A percentile compares a stretch with the other conserved stretches of the same genome.
These are phyloP conservation scores for Zosterops hypoxanthus DNA, from an alignment of 2,113 vertebrate species.

Conservation along the genomic window DNA sequence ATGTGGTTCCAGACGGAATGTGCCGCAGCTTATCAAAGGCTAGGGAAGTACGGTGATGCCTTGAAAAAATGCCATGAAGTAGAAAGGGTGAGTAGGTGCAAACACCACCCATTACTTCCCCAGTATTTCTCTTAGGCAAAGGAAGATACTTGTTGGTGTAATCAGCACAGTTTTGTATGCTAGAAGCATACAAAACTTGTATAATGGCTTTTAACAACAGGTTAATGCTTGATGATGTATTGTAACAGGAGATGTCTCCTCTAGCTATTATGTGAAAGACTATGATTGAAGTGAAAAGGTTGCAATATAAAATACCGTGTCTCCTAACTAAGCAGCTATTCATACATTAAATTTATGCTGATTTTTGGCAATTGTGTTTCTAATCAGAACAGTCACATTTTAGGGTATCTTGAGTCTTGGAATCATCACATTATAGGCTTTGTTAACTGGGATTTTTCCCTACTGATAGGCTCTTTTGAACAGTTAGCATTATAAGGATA, in stretches of 20 bases:
- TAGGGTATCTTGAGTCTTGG: neutral
- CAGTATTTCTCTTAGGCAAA: neutral
- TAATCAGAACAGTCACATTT: neutral
- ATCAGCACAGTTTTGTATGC: neutral
- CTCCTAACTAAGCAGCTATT: neutral
- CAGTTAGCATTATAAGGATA: neutral
- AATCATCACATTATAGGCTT: neutral
- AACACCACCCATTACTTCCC: neutral
- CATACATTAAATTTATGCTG: neutral
- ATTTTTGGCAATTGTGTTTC: neutral
- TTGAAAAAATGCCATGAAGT: constrained; percentile 81
- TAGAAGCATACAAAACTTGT: neutral
- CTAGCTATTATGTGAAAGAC: neutral
- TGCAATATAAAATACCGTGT: neutral
- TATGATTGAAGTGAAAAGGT: neutral
- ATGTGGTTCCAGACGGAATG: constrained; percentile 85
- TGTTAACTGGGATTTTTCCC: neutral
- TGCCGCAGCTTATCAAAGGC: constrained; percentile 74
- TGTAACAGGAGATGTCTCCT: neutral
- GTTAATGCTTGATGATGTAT: neutral
- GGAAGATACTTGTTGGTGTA: neutral
- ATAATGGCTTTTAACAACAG: neutral
- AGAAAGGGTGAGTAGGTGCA: constrained; percentile 75
- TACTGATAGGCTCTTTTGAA: neutral
- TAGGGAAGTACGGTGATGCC: constrained; percentile 77